Conservation (phyloP, 2,113 vertebrate species). For the Podarcis cretensis region DNA sequence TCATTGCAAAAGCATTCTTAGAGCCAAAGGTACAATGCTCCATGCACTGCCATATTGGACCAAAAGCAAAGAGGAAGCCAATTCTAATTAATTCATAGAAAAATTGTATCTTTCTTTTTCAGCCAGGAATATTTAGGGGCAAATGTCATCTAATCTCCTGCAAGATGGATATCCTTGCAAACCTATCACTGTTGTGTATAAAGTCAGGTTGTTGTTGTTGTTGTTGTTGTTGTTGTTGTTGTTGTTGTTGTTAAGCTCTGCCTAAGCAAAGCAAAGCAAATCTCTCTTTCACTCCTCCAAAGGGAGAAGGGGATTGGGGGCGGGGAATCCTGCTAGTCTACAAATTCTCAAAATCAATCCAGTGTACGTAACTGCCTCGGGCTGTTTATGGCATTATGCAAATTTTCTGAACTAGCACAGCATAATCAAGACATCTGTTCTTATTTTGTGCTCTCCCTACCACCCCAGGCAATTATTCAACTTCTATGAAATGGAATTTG, state of each 20-base stretch:
- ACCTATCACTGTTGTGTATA: neutral
- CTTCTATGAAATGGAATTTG: conserved; percentile 55
- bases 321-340: neutral
- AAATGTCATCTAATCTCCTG: conserved; percentile 16
- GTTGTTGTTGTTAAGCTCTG: conserved; percentile 24
- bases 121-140: neutral
- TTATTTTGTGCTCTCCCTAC: conserved; percentile 30
- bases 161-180: conserved; percentile 8
- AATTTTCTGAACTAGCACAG: conserved; percentile 52
- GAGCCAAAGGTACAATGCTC: conserved; percentile 2
- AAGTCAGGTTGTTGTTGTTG: neutral
- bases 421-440: conserved; percentile 60
- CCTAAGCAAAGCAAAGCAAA: neutral
- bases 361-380: conserved; percentile 18
- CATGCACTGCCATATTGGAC: neutral
- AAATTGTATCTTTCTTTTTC: too few species aligned
- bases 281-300: conserved; percentile 19
- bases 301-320: neutral
- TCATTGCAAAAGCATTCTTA: neutral
- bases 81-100: neutral
- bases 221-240: conserved; percentile 1
- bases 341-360: conserved; percentile 39
- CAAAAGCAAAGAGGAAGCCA: neutral
- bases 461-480: conserved; percentile 23
- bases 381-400: conserved; percentile 61